Base-by-base conservation (phyloP, 1,140 invertebrate species). In the Vanessa atalanta region DNA sequence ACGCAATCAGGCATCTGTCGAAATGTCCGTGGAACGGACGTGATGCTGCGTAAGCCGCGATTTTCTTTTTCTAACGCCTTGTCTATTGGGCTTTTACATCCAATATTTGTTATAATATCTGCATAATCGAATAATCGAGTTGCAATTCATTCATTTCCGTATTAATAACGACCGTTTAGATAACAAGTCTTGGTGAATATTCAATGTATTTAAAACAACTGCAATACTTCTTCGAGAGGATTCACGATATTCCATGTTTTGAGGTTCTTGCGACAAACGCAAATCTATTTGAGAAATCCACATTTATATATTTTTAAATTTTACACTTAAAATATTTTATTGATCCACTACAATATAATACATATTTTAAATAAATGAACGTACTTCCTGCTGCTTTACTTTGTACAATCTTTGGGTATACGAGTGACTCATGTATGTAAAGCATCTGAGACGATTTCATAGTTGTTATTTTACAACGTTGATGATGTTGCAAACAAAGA, bases 1-100 rank as follows among this genome's bases (percentile, higher is more conserved):
- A 80, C 77, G 75, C 76, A 82, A 82, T 82, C 76, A 82, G 75
- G 70, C 73, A 77, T 77, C 76, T 79, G 80, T 82, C 80, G 78
- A 80, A 76, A 76, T 70, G 80, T 82, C 80, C 74, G 68, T 65
- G 60, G 68, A 77, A 63, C 70, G 70, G 73, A 82, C 74, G 80
- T 55, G 69, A 47, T 68, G 75, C 55, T 78, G 69, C 77, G 76
- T 77, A 72, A 70, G 72, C 70, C 70, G 68, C 61, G 55, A 73
- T 80, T 78, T 74, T 78, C 78, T 78, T 82, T 78, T 79, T 78
- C 79, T 53, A 57, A 69, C 66, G 53, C 66, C 51, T 50, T 26
- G 9, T 60, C 20, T 9, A 23, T 23, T 60, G 20, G 4, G 9
- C 23, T 11, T 23, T 6, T 23, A 26, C 55, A 60, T 60, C 55